Evolutionary conservation across 2,797 vertebrate genomes (phyloP).

Genomic region (Cynopterus sphinx): DNA sequence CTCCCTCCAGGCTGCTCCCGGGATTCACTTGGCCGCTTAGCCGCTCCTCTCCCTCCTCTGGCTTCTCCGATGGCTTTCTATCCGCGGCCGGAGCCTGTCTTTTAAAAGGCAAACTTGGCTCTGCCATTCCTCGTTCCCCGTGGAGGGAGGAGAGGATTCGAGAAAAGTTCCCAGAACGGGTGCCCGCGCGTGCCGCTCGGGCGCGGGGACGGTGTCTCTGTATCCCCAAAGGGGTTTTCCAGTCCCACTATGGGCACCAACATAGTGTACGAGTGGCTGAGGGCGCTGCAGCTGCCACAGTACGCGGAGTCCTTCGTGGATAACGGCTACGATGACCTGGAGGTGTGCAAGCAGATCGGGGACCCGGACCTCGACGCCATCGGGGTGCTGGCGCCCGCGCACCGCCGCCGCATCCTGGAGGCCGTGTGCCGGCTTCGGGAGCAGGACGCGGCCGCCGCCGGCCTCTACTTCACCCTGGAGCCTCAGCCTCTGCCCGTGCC

Average conservation of each 20-base stretch:
- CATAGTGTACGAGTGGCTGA: conserved; percentile 98
- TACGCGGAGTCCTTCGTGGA: conserved; percentile 98
- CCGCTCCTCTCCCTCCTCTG: not conserved
- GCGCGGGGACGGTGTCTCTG: not conserved
- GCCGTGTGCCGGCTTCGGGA: conserved; percentile 94
- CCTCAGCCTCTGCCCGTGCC: conserved; percentile 86
- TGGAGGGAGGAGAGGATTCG: conserved; percentile 56
- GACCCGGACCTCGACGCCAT: conserved; percentile 98
- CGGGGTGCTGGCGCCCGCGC: conserved; percentile 93
- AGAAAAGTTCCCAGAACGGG: conserved; percentile 81
- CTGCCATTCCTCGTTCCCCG: not conserved
- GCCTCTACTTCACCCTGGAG: conserved; percentile 96
- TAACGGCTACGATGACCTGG: conserved; percentile 98
- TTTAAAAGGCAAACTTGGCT: conserved; percentile 60
- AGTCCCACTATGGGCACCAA: conserved; percentile 90
- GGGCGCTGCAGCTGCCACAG: conserved; percentile 94
- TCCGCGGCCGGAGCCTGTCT: not conserved
- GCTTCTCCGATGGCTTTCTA: not conserved
- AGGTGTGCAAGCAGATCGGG: conserved; percentile 98
- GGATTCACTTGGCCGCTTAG: not conserved
- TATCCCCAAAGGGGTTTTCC: not conserved
- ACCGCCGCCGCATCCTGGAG: conserved; percentile 94
- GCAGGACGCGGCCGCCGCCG: conserved; percentile 91
- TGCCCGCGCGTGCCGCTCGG: conserved; percentile 27
- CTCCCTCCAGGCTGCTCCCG: conserved; percentile 57